Evolutionary conservation across 2,113 vertebrate genomes (phyloP), one percentile per base, ranked within the genome.

Genomic region (Phalacrocorax brasilianus): DNA sequence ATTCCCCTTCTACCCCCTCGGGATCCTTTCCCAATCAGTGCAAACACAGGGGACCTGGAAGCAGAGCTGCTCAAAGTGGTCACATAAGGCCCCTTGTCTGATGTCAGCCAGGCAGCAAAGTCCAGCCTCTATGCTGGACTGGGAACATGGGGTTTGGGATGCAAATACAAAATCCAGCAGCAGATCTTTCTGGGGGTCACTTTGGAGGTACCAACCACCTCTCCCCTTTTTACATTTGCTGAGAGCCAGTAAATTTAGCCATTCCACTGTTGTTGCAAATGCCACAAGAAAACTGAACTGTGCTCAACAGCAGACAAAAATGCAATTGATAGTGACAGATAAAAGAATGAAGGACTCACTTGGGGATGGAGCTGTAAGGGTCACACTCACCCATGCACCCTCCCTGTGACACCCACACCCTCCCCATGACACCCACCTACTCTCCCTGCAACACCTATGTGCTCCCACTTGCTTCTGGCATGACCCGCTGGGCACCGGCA

Each of bases 31-130:
- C 14, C 21, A 71, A 35, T 11, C 65, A 0, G 0, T 42, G 30
- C n/a, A 49, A 30, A 84, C 47, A n/a, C 1, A 12, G 30, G 30
- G 22, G 16, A 47, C 30, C 21, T 32, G 40, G 42, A 50, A 63
- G 56, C 17, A 32, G 80, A 50, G 65, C 58, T 65, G 50, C 42
- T 72, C 66, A 28, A 73, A 32, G 49, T 2, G 6, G 32, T 77
- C 72, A 44, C 2, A 0, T 62, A 62, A 47, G 32, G 26, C 8
- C 32, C 10, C 59, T 67, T 0, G 0, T 27, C 24, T 1, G 0
- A 61, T 38, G 26, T 67, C 61, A 59, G 32, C 44, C 68, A 27
- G 32, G 30, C 32, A 66, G 35, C 17, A 12, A 59, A 45, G 23
- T 52, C 52, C 52, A 58, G 24, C 50, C 44, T 21, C 52, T 66